Conservation (phyloP, 2,797 vertebrate genomes). For the Neosilurus hyrtlii region DNA sequence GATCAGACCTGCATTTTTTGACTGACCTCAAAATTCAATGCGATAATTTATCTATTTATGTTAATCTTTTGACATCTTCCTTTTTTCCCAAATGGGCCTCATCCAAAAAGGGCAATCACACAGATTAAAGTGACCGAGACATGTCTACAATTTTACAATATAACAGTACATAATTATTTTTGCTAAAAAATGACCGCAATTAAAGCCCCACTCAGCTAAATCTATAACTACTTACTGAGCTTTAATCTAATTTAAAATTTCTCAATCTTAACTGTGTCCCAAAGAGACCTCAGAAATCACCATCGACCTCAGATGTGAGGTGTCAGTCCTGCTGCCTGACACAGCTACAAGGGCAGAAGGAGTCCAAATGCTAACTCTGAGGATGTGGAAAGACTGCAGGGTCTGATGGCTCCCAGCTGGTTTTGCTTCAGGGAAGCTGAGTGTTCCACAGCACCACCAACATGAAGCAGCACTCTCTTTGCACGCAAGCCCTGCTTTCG, state of each 20-base stretch:
- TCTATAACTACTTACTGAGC: conserved; percentile 21
- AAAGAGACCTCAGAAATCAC: conserved; percentile 26
- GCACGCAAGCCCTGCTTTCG: conserved; percentile 24
- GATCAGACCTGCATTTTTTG: not conserved
- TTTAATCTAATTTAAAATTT: conserved; percentile 8
- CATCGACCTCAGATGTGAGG: conserved; percentile 15
- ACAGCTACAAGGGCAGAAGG: conserved; percentile 28
- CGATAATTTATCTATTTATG: not conserved
- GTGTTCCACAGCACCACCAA: conserved; percentile 31
- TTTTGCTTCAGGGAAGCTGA: conserved; percentile 28
- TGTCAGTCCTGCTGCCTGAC: conserved; percentile 33
- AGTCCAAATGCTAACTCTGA: conserved; percentile 33
- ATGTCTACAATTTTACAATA: conserved; percentile 2
- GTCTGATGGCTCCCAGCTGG: conserved; percentile 54
- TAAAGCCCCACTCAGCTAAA: conserved; percentile 17
- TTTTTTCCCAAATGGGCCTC: not conserved
- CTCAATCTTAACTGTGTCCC: conserved; percentile 4
- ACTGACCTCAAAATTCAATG: not conserved
- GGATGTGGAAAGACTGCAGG: conserved; percentile 19
- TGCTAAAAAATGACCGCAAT: conserved; percentile 22
- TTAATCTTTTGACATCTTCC: not conserved
- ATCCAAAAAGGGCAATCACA: not conserved
- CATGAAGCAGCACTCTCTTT: conserved; percentile 25
- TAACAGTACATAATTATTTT: not conserved
- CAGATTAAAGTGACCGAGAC: conserved; percentile 10